Conservation (phyloP, 2,888 invertebrate species). For the Pheosia tremula region DNA sequence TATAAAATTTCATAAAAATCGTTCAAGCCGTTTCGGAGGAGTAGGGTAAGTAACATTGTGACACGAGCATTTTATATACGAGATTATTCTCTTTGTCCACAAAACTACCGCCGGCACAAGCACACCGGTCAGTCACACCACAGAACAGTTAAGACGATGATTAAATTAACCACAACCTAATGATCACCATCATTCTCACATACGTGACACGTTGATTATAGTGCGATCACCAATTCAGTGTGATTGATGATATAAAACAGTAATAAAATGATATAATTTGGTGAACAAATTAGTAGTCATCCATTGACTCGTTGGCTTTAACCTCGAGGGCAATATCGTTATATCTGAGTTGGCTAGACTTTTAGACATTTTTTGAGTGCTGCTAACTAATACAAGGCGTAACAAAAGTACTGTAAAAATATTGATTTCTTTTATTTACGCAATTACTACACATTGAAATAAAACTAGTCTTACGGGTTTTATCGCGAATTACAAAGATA, state of each 20-base stretch:
- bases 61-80: too few relatives aligned
- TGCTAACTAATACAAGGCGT: too few relatives aligned
- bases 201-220: constrained; percentile 37
- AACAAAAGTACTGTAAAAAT: too few relatives aligned
- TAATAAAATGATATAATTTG: constrained; percentile 15
- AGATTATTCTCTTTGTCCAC: neutral
- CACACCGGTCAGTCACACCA: constrained; percentile 2
- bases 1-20: too few relatives aligned
- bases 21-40: too few relatives aligned
- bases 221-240: constrained; percentile 27
- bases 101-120: constrained; percentile 1
- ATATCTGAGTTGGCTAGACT: neutral
- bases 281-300: constrained; percentile 7
- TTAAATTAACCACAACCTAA: constrained; percentile 11
- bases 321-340: constrained; percentile 3
- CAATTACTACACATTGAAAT: too few relatives aligned
- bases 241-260: constrained; percentile 43
- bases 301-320: constrained; percentile 2
- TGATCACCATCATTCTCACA: constrained; percentile 43
- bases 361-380: too few relatives aligned
- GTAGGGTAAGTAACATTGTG: too few relatives aligned
- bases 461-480: too few relatives aligned
- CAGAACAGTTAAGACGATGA: constrained; percentile 2
- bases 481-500: too few relatives aligned
- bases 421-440: too few relatives aligned